These are phyloP conservation scores for Sterna hirundo DNA, from an alignment of 2,113 vertebrate species.

Conservation along the genomic window DNA sequence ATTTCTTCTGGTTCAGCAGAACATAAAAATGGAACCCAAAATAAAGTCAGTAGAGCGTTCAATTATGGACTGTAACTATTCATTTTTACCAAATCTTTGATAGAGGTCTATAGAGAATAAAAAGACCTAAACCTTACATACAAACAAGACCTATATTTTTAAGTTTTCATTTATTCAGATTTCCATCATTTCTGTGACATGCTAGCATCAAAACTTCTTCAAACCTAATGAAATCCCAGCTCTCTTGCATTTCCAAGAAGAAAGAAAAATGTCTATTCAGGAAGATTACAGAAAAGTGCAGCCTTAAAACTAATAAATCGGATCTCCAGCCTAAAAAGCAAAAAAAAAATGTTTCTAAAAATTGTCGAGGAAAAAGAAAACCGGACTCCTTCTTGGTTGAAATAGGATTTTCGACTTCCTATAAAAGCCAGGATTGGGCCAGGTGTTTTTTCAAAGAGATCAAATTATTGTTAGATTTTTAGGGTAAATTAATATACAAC, in stretches of 20 bases:
- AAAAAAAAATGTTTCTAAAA: not conserved
- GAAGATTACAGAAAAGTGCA: not conserved
- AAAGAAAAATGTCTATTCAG: not conserved
- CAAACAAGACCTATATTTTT: not conserved
- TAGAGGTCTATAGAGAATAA: constrained; percentile 1
- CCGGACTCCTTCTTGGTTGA: not conserved
- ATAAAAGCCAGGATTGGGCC: not conserved
- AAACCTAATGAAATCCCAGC: not conserved
- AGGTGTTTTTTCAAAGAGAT: not conserved
- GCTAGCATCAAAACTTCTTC: not conserved
- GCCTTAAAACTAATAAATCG: not conserved
- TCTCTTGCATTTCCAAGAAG: not conserved
- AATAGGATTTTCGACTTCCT: not conserved
- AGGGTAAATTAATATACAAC: constrained; percentile 7
- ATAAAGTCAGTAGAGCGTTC: not conserved
- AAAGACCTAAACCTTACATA: not conserved
- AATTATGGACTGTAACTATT: not conserved
- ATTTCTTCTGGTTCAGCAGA: not conserved
- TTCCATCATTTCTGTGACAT: not conserved
- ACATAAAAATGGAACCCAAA: not conserved
- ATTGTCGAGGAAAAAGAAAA: not conserved
- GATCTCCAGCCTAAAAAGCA: not conserved
- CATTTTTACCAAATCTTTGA: not conserved
- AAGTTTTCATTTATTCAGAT: not conserved
- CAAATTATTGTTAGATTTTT: constrained; percentile 8